Base-by-base conservation (phyloP, 2,888 invertebrate genomes). In the Rhogogaster chlorosoma region DNA sequence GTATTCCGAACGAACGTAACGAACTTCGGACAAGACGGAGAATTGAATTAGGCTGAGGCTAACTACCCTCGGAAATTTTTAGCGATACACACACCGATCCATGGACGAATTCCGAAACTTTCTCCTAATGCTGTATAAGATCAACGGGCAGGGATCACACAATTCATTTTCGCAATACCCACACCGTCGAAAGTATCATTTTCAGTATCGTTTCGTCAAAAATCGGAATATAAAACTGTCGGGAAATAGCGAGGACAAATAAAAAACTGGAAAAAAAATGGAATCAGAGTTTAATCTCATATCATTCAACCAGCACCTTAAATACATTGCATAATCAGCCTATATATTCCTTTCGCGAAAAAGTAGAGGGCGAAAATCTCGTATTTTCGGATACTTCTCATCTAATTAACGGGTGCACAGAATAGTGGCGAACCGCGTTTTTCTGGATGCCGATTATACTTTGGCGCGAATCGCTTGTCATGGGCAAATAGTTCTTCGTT, bases 1-100 rank as follows among this genome's bases (percentile, higher is more conserved):
- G 86, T 85, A 87, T 86, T 87, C 84, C 80, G 67, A 84, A 84
- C 78, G 82, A 82, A 61, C 83, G 86, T 87, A 87, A 87, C 86
- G 38, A 87, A 87, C 86, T 87, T 87, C 85, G 70, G 67, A 67
- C 67, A 83, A 83, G 67, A 83, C 45, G 70, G 49, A 4, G 67
- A 83, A 83, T 83, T 26, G 70, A 83, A 83, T 83, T 45, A 83
- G 70, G 45, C 29, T 57, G 29, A 83, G 3, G 67, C 61, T 80
- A 57, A 49, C 77, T 49, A 77, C 80, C 61, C 57, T 36, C 22
- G 80, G 57, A 80, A 80, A 80, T 80, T 61, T 80, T 61, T 32
- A 61, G 26, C 61, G n/a, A 61, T 80, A 80, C 38, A 57, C 57
- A 80, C 61, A 61, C 61, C 38, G 80, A 80, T 57, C n/a, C 38